These are phyloP conservation scores for Tiliqua scincoides DNA, from an alignment of 2,113 vertebrate genomes.

Conservation along the genomic window DNA sequence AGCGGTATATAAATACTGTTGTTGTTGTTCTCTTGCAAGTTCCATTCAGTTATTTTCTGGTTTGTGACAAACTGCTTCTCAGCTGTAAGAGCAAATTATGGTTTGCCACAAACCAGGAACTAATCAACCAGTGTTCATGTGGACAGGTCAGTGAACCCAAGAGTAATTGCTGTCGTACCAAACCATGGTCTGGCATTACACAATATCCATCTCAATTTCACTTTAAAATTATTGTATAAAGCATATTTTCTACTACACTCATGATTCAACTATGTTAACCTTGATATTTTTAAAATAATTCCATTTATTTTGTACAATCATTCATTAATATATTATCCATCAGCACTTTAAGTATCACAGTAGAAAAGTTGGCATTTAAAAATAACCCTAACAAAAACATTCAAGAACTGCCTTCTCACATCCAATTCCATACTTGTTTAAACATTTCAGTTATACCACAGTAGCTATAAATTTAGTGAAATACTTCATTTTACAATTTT, in stretches of 20 bases:
- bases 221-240: background rate
- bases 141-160: background rate
- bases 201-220: background rate
- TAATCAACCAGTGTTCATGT: background rate
- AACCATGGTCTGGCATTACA: background rate
- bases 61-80: background rate
- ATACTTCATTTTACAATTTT: slow-evolving; percentile 40
- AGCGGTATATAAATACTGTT: too few species aligned
- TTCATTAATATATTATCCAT: slow-evolving; percentile 66
- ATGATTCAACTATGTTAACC: background rate
- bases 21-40: background rate
- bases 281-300: slow-evolving; percentile 50
- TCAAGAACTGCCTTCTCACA: slow-evolving; percentile 30
- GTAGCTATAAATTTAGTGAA: slow-evolving; percentile 50
- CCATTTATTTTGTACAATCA: slow-evolving; percentile 68
- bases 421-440: slow-evolving; percentile 38
- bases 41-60: background rate
- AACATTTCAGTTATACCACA: slow-evolving; percentile 47
- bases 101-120: background rate
- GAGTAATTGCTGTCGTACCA: background rate
- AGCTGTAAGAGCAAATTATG: background rate
- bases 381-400: slow-evolving; percentile 55
- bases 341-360: slow-evolving; percentile 62
- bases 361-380: slow-evolving; percentile 44
- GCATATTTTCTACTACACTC: background rate